Conservation (phyloP, 2,888 invertebrate genomes). For the Heliconius cydno region DNA sequence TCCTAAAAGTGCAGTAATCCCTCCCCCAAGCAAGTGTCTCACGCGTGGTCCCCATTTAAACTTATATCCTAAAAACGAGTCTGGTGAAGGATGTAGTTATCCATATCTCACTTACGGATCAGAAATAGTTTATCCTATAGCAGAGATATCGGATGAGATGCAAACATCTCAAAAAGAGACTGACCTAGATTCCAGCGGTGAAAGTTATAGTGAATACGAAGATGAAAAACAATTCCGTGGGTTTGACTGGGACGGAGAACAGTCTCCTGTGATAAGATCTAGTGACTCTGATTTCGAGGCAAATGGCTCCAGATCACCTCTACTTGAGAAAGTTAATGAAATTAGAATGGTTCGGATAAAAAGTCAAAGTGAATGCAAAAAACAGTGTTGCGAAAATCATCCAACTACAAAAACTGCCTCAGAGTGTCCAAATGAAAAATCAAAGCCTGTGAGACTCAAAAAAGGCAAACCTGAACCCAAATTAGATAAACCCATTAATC, state of each 20-base stretch:
- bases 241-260: conserved; percentile 79
- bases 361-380: conserved; percentile 69
- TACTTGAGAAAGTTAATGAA: conserved; percentile 82
- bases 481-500: conserved; percentile 56
- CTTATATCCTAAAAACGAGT: conserved; percentile 85
- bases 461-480: conserved; percentile 68
- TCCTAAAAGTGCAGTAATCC: conserved; percentile 85
- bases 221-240: conserved; percentile 83
- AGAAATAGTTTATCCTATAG: conserved; percentile 92
- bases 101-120: conserved; percentile 87
- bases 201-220: conserved; percentile 85
- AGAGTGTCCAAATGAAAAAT: conserved; percentile 70
- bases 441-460: conserved; percentile 76
- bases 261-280: conserved; percentile 72
- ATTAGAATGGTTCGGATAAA: conserved; percentile 73
- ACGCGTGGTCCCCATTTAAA: conserved; percentile 88
- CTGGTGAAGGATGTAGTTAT: conserved; percentile 89
- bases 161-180: conserved; percentile 86
- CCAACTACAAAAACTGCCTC: conserved; percentile 58
- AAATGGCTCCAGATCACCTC: conserved; percentile 87
- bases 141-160: conserved; percentile 92
- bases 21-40: conserved; percentile 87
- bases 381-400: conserved; percentile 70
- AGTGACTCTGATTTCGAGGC: conserved; percentile 88
- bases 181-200: conserved; percentile 83